These are phyloP conservation scores for Nematostella vectensis DNA, from an alignment of 92 coral and sea anemone species.

Conservation along the genomic window DNA sequence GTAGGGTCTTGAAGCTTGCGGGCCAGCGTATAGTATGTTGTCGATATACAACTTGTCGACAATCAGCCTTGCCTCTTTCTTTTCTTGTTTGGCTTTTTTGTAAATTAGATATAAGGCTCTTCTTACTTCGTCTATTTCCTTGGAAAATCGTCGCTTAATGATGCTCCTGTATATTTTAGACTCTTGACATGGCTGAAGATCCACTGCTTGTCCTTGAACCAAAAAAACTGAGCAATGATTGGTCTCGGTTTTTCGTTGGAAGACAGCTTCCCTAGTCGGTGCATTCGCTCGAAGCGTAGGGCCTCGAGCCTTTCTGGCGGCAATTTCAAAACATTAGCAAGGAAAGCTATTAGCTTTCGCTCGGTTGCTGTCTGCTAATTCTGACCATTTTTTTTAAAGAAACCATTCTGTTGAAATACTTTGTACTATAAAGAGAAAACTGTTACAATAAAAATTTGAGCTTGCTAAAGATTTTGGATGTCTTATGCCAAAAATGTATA, in stretches of 20 bases:
- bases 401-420: no score
- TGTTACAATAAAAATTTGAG: no score
- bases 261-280: background rate
- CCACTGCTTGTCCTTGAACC: background rate
- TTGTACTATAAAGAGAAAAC: no score
- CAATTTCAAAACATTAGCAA: no score
- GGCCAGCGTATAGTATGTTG: background rate
- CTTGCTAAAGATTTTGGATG: no score
- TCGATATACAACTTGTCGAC: background rate
- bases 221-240: background rate
- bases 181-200: background rate
- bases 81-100: background rate
- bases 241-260: background rate
- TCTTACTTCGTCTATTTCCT: background rate
- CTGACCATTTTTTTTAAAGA: no score
- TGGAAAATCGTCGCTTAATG: background rate
- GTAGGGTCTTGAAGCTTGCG: background rate
- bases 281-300: background rate
- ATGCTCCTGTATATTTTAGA: background rate
- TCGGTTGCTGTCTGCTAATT: no score
- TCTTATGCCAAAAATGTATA: no score
- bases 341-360: no score
- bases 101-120: background rate
- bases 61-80: background rate
- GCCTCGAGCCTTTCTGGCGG: no score